Evolutionary conservation across 2,113 vertebrate species (phyloP).

Genomic region (Pseudorectes ferrugineus): DNA sequence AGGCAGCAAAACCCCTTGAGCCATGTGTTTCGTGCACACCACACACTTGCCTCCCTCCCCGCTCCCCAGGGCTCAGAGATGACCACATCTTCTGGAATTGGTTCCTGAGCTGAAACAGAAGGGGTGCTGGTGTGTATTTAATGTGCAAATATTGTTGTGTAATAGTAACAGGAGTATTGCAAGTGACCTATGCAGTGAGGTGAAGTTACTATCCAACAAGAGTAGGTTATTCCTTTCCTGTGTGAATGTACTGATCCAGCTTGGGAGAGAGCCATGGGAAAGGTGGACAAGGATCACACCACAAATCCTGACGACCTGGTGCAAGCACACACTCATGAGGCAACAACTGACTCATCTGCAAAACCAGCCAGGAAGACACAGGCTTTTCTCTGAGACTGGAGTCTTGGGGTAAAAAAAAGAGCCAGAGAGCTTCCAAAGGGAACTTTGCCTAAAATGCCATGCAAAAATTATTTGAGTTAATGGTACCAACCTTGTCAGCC

Average conservation of each 20-base stretch:
- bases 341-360: neutral
- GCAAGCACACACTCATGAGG: neutral
- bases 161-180: neutral
- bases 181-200: neutral
- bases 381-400: neutral
- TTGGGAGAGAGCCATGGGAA: neutral
- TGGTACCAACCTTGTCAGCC: neutral
- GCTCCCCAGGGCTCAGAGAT: neutral
- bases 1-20: neutral
- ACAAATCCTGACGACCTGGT: neutral
- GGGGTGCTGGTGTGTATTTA: neutral
- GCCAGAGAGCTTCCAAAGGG: neutral
- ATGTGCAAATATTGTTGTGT: neutral
- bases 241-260: neutral
- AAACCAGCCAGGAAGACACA: neutral
- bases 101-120: neutral
- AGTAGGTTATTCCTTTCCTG: neutral
- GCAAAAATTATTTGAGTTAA: neutral
- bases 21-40: neutral
- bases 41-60: rapidly evolving
- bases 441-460: neutral
- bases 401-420: neutral
- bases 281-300: neutral
- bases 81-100: neutral
- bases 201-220: neutral